These are phyloP conservation scores for Sebastolobus altivelis DNA, from an alignment of 2,797 vertebrate species.

Conservation along the genomic window DNA sequence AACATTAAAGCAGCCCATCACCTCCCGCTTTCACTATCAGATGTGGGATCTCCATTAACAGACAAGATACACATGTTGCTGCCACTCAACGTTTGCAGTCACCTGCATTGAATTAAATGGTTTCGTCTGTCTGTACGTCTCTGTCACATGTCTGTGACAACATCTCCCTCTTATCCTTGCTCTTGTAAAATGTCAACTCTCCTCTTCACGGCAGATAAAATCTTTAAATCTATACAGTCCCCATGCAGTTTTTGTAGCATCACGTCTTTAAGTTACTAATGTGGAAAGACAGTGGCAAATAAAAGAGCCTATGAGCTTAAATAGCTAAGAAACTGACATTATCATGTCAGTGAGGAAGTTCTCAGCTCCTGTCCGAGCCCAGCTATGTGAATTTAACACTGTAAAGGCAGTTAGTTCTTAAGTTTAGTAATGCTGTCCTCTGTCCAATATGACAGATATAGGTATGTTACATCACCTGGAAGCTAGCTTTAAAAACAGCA, in stretches of 20 bases:
- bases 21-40: constrained; percentile 41
- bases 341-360: constrained; percentile 1
- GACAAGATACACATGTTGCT: constrained; percentile 60
- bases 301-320: background rate
- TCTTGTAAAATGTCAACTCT: background rate
- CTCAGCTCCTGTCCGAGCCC: background rate
- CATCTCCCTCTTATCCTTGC: background rate
- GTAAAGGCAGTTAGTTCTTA: background rate
- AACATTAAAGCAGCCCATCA: constrained; percentile 55
- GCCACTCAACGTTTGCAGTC: constrained; percentile 43
- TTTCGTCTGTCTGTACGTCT: background rate
- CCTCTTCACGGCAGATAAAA: background rate
- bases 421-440: constrained; percentile 21
- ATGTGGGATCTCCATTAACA: constrained; percentile 54
- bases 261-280: background rate
- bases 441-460: background rate
- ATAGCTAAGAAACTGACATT: background rate
- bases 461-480: background rate
- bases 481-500: background rate
- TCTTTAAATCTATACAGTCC: background rate
- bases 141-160: background rate
- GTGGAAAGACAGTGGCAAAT: background rate
- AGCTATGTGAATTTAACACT: background rate
- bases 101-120: background rate
- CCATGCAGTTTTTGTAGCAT: background rate